Evolutionary conservation across 2,113 vertebrate genomes (phyloP).

Genomic region (Kryptolebias marmoratus): DNA sequence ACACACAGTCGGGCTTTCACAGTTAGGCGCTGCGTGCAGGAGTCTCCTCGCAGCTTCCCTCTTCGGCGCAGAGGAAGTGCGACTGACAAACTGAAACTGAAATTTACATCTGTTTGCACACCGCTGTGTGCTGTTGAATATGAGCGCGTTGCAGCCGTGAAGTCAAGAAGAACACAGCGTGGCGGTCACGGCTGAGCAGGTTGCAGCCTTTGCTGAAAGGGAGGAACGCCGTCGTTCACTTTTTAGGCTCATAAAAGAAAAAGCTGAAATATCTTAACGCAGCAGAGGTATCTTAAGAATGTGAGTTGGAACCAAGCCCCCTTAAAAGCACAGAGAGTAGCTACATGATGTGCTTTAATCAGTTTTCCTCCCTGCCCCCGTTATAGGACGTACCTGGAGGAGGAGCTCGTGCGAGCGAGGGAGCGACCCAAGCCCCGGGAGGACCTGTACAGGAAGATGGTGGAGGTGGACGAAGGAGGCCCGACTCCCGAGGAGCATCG

Average conservation of each 20-base stretch:
- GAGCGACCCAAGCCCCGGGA: slow-evolving; percentile 92
- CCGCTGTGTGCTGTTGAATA: neutral
- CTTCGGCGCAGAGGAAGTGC: slow-evolving; percentile 74
- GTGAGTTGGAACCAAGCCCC: too few species aligned
- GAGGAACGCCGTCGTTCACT: too few species aligned
- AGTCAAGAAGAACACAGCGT: neutral
- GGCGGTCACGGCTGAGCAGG: neutral
- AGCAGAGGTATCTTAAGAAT: too few species aligned
- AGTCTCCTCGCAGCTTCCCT: slow-evolving; percentile 78
- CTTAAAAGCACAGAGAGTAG: neutral
- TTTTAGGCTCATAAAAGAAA: too few species aligned
- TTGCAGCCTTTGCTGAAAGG: neutral
- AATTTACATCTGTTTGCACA: slow-evolving; percentile 55
- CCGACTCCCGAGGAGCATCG: slow-evolving; percentile 89
- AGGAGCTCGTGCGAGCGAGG: slow-evolving; percentile 92
- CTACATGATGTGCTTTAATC: neutral
- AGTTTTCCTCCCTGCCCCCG: neutral
- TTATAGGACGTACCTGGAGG: slow-evolving; percentile 94
- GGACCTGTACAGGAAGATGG: slow-evolving; percentile 98
- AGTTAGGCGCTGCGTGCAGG: slow-evolving; percentile 38
- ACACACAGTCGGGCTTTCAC: slow-evolving; percentile 47
- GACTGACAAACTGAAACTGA: slow-evolving; percentile 72
- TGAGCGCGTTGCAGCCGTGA: neutral
- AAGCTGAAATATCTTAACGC: too few species aligned
- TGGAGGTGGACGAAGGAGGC: slow-evolving; percentile 90